phyloP scores from a whole-genome alignment of 2,113 vertebrate species.

The Takifugu bimaculatus region DNA sequence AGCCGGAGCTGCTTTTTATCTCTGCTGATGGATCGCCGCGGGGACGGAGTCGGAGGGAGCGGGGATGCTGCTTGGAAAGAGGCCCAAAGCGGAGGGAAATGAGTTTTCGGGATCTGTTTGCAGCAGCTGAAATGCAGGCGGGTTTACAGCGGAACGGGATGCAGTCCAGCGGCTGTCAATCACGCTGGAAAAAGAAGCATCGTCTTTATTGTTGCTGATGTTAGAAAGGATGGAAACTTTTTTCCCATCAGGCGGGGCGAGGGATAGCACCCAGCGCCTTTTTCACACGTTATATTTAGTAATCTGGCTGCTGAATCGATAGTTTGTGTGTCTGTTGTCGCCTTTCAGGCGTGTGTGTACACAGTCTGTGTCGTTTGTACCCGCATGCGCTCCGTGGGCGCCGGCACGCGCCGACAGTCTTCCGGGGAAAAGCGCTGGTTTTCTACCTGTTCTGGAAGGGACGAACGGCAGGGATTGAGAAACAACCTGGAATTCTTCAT shows the following conservation, averaged over 20 bases:
- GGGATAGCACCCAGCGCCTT: no score
- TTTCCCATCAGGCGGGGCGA: no score
- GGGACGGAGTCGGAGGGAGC: conserved; percentile 21
- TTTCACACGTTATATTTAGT: no score
- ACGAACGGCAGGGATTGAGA: conserved; percentile 42
- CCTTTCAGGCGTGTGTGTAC: no score
- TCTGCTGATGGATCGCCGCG: conserved; percentile 59
- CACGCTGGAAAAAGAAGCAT: neutral
- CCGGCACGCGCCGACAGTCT: no score
- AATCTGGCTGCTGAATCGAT: no score
- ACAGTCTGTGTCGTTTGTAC: no score
- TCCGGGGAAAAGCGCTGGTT: no score
- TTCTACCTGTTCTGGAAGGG: neutral
- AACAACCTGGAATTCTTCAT: conserved; percentile 22
- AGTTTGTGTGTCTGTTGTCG: no score
- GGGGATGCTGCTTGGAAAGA: neutral
- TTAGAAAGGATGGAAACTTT: no score
- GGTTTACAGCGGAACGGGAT: conserved; percentile 41
- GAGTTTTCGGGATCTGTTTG: conserved; percentile 48
- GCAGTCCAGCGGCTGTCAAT: conserved; percentile 26
- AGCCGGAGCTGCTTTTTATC: conserved; percentile 51
- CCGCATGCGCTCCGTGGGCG: no score
- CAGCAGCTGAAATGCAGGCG: conserved; percentile 54
- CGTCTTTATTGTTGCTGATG: no score
- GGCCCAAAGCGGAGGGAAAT: neutral